Evolutionary conservation across 2,113 vertebrate genomes (phyloP).

Genomic region (Pseudopipra pipra): DNA sequence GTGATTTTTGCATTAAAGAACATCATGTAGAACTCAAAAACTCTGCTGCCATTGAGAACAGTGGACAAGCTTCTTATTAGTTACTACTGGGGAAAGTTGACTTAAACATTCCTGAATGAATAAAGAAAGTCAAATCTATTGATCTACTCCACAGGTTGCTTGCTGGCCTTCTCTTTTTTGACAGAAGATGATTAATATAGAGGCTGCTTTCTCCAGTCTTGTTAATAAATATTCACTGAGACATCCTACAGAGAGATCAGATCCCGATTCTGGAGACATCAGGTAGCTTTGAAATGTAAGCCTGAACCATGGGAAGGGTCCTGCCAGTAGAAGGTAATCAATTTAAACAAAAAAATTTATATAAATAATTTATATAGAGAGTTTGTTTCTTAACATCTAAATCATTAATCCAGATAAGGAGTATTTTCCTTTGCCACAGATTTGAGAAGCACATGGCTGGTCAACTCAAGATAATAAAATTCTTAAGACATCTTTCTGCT

Average conservation of each 20-base stretch:
- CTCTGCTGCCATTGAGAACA: background rate
- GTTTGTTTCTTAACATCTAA: background rate
- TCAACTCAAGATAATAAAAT: background rate
- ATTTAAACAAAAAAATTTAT: background rate
- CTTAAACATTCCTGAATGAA: conserved; percentile 45
- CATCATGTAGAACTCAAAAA: background rate
- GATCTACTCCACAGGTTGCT: conserved; percentile 8
- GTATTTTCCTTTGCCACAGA: background rate
- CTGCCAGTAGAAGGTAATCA: background rate
- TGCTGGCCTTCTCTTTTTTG: conserved; percentile 23
- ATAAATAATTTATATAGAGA: background rate
- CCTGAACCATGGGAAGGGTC: background rate
- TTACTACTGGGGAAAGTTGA: conserved; percentile 16
- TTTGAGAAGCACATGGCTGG: background rate
- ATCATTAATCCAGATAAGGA: background rate
- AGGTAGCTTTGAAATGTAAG: background rate
- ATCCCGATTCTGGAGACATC: background rate
- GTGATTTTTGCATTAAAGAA: background rate
- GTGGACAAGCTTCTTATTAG: background rate
- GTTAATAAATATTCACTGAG: conserved; percentile 49
- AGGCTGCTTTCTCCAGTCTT: conserved; percentile 11
- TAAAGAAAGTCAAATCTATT: conserved; percentile 40
- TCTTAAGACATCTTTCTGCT: background rate
- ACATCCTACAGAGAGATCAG: conserved; percentile 2
- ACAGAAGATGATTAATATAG: conserved; percentile 41